phyloP scores from a whole-genome alignment of 2,113 vertebrate genomes.

The Indicator maculatus region DNA sequence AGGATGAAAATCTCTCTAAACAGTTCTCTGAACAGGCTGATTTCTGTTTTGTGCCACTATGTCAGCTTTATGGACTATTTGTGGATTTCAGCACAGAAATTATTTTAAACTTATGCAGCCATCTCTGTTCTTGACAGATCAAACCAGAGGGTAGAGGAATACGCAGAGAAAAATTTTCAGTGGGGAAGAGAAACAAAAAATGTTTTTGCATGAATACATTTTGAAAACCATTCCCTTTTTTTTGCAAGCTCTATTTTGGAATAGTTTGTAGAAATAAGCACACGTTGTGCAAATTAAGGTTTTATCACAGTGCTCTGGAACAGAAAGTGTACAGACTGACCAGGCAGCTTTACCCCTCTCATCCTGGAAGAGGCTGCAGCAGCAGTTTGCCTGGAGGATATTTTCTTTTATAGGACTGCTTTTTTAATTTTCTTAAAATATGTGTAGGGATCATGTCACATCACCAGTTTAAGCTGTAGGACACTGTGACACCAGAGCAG shows the following conservation, averaged over 20 bases:
- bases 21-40: neutral
- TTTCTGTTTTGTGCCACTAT: neutral
- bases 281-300: neutral
- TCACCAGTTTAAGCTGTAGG: neutral
- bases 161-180: neutral
- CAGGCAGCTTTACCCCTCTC: neutral
- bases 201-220: neutral
- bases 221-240: neutral
- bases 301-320: neutral
- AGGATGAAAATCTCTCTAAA: neutral
- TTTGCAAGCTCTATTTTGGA: neutral
- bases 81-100: neutral
- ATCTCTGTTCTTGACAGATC: neutral
- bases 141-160: neutral
- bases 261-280: neutral
- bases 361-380: neutral
- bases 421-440: neutral
- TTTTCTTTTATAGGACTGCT: neutral
- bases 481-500: neutral
- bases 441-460: neutral
- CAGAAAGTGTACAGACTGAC: neutral
- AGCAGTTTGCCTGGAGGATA: neutral
- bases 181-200: fast-evolving
- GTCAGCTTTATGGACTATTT: neutral
- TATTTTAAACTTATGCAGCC: neutral